Evolutionary conservation across 2,113 vertebrate species (phyloP).

Genomic region (zebrafish (Danio rerio)): GRCz12tu NC_133194.1:1899501-1900000

Average conservation of each 20-base stretch:
- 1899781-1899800: slow-evolving; percentile 12
- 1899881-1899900: background rate
- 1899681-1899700: slow-evolving; percentile 14
- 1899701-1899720: background rate
- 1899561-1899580: slow-evolving; percentile 35
- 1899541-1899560: slow-evolving; percentile 19
- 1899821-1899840: background rate
- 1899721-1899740: slow-evolving; percentile 8
- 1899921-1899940: background rate
- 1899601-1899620: slow-evolving; percentile 48
- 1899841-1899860: background rate
- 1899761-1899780: slow-evolving; percentile 7
- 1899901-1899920: background rate
- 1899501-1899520: too few relatives aligned
- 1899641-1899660: slow-evolving; percentile 47
- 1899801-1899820: slow-evolving; percentile 10
- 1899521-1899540: too few relatives aligned
- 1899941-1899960: background rate
- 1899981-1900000: too few relatives aligned
- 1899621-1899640: slow-evolving; percentile 45
- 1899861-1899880: background rate
- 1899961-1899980: background rate
- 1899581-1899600: background rate
- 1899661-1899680: background rate
- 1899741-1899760: slow-evolving; percentile 8